Base-by-base conservation (phyloP, 2,113 vertebrate species). In the Hippocampus abdominalis region DNA sequence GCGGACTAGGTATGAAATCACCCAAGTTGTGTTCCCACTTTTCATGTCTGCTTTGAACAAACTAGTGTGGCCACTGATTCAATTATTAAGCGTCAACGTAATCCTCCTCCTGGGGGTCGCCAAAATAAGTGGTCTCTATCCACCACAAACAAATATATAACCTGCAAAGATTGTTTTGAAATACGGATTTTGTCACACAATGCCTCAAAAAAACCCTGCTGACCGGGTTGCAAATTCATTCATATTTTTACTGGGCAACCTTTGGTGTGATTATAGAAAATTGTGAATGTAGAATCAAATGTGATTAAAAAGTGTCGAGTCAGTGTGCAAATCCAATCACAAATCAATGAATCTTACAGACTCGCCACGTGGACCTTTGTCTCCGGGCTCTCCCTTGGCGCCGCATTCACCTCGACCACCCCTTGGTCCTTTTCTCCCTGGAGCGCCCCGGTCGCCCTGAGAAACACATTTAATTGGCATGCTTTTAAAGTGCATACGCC, bases 371-470 rank as follows among this genome's bases (percentile, higher is more conserved):
- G 69, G 68, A 80, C 96, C 96, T 82, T 95, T 95, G n/a, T 7
- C 11, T 20, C 97, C 97, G 0, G 91, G 89, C 0, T 18, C 71
- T 69, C 96, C 97, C 87, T 98, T 99, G 10, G 73, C 82, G 69
- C 97, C 97, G 70, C 93, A 95, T 76, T 97, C 96, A 21, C 97
- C 97, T 88, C 96, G 93, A 87, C 87, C 73, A 54, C 97, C 96
- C 81, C 95, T 92, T 0, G 93, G 91, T 74, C 97, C 97, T 0
- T 46, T 89, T 1, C 76, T 88, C 1, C 97, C 97, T 0, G 90
- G 90, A 8, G 92, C 93, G 48, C 97, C 97, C 71, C 87, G 93
- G 0, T 94, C 93, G 72, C 97, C 97, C 97, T 99, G 88, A 0
- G 51, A 13, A 64, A 65, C 13, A 46, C 23, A 62, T 9, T 62